Conservation (phyloP, 2,888 invertebrate genomes). For the Meteorus colon region DNA sequence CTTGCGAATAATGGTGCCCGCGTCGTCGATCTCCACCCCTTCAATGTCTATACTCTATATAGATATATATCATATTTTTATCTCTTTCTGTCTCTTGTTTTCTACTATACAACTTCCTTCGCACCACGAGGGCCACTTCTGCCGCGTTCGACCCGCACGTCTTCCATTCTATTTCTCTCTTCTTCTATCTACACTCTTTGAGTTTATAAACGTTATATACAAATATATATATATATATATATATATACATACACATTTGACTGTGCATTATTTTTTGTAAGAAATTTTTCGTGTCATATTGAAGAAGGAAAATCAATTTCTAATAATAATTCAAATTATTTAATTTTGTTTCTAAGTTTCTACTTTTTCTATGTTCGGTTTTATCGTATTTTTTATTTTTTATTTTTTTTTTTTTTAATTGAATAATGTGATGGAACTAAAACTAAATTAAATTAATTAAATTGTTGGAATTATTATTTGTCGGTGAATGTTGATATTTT, state of each 20-base stretch:
- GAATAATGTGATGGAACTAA: not conserved
- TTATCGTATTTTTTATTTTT: too few relatives aligned
- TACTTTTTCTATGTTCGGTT: too few relatives aligned
- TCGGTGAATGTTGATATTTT: constrained; percentile 4
- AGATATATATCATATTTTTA: constrained; percentile 2
- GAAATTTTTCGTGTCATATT: too few relatives aligned
- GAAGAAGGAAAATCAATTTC: too few relatives aligned
- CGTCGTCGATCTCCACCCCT: constrained; percentile 29
- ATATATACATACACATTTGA: not conserved
- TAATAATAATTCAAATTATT: too few relatives aligned
- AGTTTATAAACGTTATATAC: constrained; percentile 1
- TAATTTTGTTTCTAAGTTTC: too few relatives aligned
- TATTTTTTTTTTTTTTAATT: not conserved
- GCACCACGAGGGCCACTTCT: constrained; percentile 37
- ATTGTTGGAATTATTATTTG: not conserved
- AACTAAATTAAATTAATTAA: constrained; percentile 2
- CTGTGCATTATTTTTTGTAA: not conserved
- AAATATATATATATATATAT: not conserved
- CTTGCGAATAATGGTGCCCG: constrained; percentile 71
- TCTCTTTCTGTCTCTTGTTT: constrained; percentile 15
- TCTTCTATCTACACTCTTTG: not conserved
- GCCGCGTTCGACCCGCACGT: constrained; percentile 12
- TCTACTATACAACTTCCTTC: constrained; percentile 22
- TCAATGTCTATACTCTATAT: not conserved
- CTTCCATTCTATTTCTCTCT: not conserved